These are phyloP conservation scores for Carduelis carduelis DNA, from an alignment of 2,797 vertebrate genomes.

Conservation along the genomic window DNA sequence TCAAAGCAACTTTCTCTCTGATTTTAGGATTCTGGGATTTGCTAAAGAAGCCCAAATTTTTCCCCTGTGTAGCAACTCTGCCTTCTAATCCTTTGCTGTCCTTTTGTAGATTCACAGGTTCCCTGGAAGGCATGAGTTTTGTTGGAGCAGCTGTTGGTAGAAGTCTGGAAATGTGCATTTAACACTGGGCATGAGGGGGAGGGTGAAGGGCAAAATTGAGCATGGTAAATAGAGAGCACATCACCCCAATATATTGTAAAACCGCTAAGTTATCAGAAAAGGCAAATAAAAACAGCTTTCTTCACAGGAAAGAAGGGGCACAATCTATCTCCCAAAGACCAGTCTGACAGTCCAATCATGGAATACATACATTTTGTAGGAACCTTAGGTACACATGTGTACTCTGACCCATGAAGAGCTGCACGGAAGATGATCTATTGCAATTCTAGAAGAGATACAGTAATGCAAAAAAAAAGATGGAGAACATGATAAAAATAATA, in stretches of 20 bases:
- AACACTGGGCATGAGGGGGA: background rate
- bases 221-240: background rate
- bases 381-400: rapidly evolving
- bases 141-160: background rate
- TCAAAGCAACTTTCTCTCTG: background rate
- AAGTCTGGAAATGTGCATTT: background rate
- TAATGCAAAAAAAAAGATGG: background rate
- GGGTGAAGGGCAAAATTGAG: background rate
- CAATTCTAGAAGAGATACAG: background rate
- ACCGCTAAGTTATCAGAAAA: background rate
- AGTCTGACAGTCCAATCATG: background rate
- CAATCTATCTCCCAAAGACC: background rate
- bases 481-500: background rate
- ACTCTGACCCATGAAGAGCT: background rate
- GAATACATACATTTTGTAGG: rapidly evolving
- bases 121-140: background rate
- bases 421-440: background rate
- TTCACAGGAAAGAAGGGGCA: rapidly evolving
- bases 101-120: background rate
- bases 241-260: background rate
- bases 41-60: background rate
- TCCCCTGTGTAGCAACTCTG: background rate
- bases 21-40: background rate
- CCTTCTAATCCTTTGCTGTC: background rate
- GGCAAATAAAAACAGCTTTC: background rate